Conservation (phyloP, 2,113 vertebrate species). For the Addax nasomaculatus region DNA sequence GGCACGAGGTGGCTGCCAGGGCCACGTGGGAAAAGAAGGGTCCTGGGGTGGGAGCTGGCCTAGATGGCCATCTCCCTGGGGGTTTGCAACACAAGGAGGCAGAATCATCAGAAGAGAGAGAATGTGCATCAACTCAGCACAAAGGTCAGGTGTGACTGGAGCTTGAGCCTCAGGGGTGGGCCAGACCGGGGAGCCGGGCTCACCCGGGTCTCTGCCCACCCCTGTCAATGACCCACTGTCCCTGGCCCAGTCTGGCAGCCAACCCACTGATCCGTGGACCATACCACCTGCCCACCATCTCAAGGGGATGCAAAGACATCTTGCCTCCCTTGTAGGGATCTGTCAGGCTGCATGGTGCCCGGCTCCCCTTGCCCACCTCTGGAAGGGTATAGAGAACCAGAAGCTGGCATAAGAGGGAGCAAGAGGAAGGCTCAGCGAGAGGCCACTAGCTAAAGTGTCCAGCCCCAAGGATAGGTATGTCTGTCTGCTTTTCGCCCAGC, state of each 20-base stretch:
- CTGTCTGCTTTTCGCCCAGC: neutral
- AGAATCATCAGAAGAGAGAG: neutral
- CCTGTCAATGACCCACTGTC: neutral
- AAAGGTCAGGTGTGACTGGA: neutral
- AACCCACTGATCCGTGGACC: neutral
- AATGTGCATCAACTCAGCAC: neutral
- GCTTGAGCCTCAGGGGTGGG: neutral
- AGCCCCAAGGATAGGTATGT: neutral
- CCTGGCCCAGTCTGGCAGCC: neutral
- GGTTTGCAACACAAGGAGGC: neutral
- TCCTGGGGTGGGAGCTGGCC: neutral
- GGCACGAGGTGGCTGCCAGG: neutral
- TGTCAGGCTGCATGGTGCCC: neutral
- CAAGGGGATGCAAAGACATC: accelerated
- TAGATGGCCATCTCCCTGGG: neutral
- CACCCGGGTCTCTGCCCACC: neutral
- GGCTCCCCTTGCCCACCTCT: neutral
- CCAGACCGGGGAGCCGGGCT: neutral
- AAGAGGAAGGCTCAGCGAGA: neutral
- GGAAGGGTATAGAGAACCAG: neutral
- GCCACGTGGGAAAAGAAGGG: neutral
- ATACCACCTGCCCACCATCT: neutral
- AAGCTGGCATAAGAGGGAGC: neutral
- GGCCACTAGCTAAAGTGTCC: neutral
- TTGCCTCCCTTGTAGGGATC: neutral